Conservation (phyloP, 2,888 invertebrate genomes). For the Rotaria socialis region DNA sequence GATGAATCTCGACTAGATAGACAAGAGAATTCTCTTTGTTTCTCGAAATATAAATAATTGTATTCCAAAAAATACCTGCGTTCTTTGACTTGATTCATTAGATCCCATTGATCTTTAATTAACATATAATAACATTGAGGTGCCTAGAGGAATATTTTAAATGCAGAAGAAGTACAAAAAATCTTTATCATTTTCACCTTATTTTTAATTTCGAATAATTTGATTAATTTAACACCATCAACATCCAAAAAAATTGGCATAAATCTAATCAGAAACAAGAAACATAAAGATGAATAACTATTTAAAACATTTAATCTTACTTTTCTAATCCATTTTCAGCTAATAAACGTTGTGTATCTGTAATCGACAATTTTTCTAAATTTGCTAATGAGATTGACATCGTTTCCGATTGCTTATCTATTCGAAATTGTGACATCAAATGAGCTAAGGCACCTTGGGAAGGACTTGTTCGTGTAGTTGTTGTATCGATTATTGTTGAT, state of each 20-base stretch:
- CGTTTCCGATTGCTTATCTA: not conserved
- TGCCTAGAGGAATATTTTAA: not conserved
- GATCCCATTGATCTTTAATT: constrained; percentile 16
- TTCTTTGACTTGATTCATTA: not conserved
- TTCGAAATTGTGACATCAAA: not conserved
- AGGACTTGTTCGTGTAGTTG: not conserved
- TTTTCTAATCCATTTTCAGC: constrained; percentile 18
- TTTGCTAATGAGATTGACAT: not conserved
- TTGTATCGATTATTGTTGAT: not conserved
- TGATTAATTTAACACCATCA: not conserved
- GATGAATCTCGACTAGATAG: too few relatives aligned
- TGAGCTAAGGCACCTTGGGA: not conserved
- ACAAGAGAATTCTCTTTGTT: too few relatives aligned
- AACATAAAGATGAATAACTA: not conserved
- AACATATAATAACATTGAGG: constrained; percentile 6
- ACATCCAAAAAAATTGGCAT: not conserved
- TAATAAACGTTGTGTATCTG: not conserved
- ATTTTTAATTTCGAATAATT: not conserved
- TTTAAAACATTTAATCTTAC: not conserved
- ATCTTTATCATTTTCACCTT: not conserved
- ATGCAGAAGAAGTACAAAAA: not conserved
- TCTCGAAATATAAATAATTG: too few relatives aligned
- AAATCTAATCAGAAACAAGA: not conserved
- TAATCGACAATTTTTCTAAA: not conserved
- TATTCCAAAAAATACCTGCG: not conserved